Percentiles rank a stretch among this genome's conserved stretches.
Evolutionary conservation across 2,797 vertebrate genomes (phyloP).

Genomic region (Halcyon leucocephala): DNA sequence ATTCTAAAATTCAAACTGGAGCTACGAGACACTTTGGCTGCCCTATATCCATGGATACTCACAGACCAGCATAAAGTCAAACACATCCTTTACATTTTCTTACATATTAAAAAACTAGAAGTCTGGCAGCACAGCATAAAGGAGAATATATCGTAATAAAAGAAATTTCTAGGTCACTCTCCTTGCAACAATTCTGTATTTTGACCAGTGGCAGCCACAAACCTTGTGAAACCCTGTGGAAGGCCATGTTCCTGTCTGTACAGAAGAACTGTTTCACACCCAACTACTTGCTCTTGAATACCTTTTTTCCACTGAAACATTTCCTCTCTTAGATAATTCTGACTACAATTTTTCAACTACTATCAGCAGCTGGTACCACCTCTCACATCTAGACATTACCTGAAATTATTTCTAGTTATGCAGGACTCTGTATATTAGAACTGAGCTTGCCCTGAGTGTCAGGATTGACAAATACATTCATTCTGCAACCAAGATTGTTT

Average conservation of each 20-base stretch:
- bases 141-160: background rate
- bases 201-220: background rate
- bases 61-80: background rate
- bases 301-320: background rate
- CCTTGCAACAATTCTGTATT: background rate
- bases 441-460: background rate
- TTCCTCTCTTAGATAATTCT: background rate
- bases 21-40: background rate
- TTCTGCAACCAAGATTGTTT: background rate
- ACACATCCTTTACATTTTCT: background rate
- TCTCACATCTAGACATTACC: background rate
- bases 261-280: background rate
- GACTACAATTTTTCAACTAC: background rate
- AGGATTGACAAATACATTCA: background rate
- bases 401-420: background rate
- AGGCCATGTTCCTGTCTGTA: rapidly evolving
- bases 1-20: background rate
- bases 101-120: background rate
- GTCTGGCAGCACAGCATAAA: background rate
- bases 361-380: background rate
- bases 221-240: background rate
- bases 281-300: background rate
- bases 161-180: background rate
- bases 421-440: too few relatives aligned
- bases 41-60: background rate